phyloP scores from a whole-genome alignment of 1,140 invertebrate species.

The Teleopsis dalmanni region DNA sequence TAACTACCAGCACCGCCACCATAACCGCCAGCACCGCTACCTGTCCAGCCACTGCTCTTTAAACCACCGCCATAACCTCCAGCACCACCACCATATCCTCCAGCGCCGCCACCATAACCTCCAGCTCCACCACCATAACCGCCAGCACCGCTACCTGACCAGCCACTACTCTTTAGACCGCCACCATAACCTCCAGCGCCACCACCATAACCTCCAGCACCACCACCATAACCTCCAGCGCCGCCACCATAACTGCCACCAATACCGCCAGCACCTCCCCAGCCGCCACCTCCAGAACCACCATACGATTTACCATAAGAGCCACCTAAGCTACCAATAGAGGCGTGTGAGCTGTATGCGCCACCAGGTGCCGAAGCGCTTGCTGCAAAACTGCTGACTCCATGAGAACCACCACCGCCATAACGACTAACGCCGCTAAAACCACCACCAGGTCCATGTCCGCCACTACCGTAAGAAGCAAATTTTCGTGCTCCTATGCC shows the following conservation, averaged over 20 bases:
- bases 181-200: conserved; percentile 16
- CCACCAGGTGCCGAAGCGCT: conserved; percentile 6
- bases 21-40: conserved; percentile 17
- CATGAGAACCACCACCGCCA: conserved; percentile 17
- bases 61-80: neutral
- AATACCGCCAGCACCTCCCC: neutral
- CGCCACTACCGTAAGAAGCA: too few relatives aligned
- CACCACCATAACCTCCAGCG: conserved; percentile 11
- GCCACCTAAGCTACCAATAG: conserved; percentile 9
- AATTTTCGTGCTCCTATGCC: too few relatives aligned
- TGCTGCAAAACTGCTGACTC: conserved; percentile 18
- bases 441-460: conserved; percentile 14
- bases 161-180: conserved; percentile 13
- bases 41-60: conserved; percentile 8
- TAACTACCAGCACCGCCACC: conserved; percentile 10
- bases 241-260: conserved; percentile 6
- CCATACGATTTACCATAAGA: conserved; percentile 11
- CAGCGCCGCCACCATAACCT: conserved; percentile 13
- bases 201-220: conserved; percentile 5
- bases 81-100: conserved; percentile 9
- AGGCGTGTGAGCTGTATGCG: conserved; percentile 10
- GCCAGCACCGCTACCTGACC: conserved; percentile 17
- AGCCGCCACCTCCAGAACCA: conserved; percentile 9
- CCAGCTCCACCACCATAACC: conserved; percentile 18
- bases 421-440: conserved; percentile 17